phyloP scores from a whole-genome alignment of 2,888 invertebrate genomes.

The Dexiosoma caninum region DNA sequence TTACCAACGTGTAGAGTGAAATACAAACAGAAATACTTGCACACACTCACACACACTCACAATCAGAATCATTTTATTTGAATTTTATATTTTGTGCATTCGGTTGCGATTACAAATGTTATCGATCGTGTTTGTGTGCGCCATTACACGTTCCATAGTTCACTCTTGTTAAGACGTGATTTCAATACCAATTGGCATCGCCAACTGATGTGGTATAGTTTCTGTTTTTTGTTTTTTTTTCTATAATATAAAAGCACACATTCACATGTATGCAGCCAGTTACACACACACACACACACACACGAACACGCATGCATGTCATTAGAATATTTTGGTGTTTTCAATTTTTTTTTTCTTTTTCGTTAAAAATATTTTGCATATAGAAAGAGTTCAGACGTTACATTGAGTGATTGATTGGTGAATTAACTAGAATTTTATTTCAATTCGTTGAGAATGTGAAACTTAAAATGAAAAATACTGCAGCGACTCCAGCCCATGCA shows the following conservation, averaged over 20 bases:
- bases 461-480: constrained; percentile 26
- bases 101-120: constrained; percentile 10
- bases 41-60: not conserved
- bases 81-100: constrained; percentile 15
- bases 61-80: constrained; percentile 33
- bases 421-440: constrained; percentile 48
- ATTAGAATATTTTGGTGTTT: constrained; percentile 37
- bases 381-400: constrained; percentile 23
- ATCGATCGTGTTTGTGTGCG: constrained; percentile 38
- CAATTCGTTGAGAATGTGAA: constrained; percentile 31
- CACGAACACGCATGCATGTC: not conserved
- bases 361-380: constrained; percentile 25
- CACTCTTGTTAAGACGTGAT: constrained; percentile 63
- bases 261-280: not conserved
- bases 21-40: not conserved
- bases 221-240: not conserved
- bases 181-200: constrained; percentile 49
- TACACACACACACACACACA: not conserved
- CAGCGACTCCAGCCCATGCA: not conserved
- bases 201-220: constrained; percentile 42
- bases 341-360: not conserved
- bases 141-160: constrained; percentile 63
- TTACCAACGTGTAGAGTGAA: too few relatives aligned
- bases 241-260: too few relatives aligned
- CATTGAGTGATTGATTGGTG: constrained; percentile 46